Evolutionary conservation across 2,797 vertebrate species (phyloP).

Genomic region (Parambassis ranga): DNA sequence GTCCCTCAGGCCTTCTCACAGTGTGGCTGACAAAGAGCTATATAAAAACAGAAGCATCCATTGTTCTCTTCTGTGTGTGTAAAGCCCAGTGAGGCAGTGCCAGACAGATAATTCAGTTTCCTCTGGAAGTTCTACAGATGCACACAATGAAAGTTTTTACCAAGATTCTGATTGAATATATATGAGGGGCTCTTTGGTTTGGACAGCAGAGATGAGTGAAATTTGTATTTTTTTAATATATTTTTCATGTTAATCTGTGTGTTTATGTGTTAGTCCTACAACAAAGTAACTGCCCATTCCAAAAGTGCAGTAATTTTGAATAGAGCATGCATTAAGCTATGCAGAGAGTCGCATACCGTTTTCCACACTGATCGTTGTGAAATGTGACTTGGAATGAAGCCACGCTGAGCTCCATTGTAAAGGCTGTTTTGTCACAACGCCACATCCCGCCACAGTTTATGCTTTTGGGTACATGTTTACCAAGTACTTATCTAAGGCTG

Average conservation of each 20-base stretch:
- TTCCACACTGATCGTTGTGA: conserved; percentile 34
- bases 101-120: conserved; percentile 37
- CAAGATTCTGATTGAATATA: conserved; percentile 8
- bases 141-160: conserved; percentile 20
- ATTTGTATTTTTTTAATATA: background rate
- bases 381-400: conserved; percentile 53
- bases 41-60: conserved; percentile 65
- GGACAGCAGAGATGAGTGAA: background rate
- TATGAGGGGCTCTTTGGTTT: background rate
- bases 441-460: conserved; percentile 71
- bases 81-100: conserved; percentile 20
- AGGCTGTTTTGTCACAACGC: conserved; percentile 60
- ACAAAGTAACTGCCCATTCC: too few relatives aligned
- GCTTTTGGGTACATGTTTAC: conserved; percentile 47
- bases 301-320: background rate
- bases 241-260: background rate
- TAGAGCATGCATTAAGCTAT: background rate
- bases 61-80: conserved; percentile 58
- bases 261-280: background rate
- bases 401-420: conserved; percentile 54
- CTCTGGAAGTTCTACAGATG: conserved; percentile 22
- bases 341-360: background rate
- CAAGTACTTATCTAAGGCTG: conserved; percentile 16
- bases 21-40: conserved; percentile 42
- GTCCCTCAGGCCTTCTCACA: conserved; percentile 25